Conservation (phyloP, 2,113 vertebrate genomes). For the Copsychus sechellarum region DNA sequence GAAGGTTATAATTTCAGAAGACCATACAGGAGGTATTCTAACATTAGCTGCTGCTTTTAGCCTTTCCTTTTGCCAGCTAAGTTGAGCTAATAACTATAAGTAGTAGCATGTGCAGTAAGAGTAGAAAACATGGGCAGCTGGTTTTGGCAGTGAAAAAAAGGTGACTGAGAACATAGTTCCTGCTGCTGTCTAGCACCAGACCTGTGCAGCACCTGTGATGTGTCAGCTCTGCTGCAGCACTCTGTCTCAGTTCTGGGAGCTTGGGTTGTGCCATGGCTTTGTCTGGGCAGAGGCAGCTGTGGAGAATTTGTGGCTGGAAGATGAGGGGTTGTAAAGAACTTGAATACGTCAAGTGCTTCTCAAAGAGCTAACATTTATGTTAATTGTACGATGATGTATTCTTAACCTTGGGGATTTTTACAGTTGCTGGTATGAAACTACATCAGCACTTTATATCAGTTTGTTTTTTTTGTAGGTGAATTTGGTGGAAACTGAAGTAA, state of each 20-base stretch:
- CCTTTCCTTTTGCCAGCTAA: neutral
- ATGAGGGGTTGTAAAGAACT: neutral
- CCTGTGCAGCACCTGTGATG: neutral
- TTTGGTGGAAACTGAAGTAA: conserved; percentile 85
- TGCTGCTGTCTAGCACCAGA: neutral
- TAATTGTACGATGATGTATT: neutral
- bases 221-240: neutral
- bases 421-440: neutral
- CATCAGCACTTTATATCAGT: neutral
- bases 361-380: neutral
- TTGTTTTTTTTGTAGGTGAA: conserved; percentile 81
- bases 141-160: neutral
- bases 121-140: neutral
- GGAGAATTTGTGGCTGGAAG: neutral
- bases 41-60: neutral
- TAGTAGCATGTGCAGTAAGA: neutral
- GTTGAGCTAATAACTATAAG: neutral
- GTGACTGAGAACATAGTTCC: neutral
- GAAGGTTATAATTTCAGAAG: neutral
- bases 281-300: neutral
- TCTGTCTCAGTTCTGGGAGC: neutral
- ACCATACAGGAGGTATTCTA: neutral
- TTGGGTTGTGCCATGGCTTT: neutral
- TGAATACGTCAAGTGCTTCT: rapidly evolving
- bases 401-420: neutral